Conservation (phyloP, 2,888 invertebrate species). For the Philopedon plagiatum region DNA sequence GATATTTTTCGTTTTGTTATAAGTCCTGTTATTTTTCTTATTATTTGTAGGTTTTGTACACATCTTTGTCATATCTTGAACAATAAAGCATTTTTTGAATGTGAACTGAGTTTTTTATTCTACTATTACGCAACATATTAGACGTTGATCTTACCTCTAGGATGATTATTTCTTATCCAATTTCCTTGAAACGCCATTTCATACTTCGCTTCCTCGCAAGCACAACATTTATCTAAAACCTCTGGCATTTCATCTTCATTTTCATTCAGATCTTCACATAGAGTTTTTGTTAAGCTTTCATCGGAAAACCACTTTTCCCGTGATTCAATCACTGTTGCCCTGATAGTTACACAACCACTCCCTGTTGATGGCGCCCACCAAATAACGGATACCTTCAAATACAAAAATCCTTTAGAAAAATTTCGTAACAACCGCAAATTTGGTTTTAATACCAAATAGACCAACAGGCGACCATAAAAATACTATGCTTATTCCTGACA, state of each 20-base stretch:
- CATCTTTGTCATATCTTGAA: no score
- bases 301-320: conserved; percentile 85
- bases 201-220: conserved; percentile 97
- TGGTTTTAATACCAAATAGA: no score
- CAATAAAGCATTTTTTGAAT: no score
- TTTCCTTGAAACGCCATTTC: conserved; percentile 91
- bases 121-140: no score
- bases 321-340: conserved; percentile 82
- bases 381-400: conserved; percentile 42
- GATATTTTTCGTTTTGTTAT: no score
- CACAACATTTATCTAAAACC: conserved; percentile 84
- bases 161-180: conserved; percentile 95
- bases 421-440: no score
- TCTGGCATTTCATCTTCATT: conserved; percentile 75
- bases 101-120: no score
- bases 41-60: no score
- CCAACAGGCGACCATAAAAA: no score
- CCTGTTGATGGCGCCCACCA: conserved; percentile 88
- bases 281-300: conserved; percentile 76
- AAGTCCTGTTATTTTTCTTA: no score
- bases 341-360: conserved; percentile 86
- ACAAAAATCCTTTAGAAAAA: background rate
- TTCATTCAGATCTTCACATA: conserved; percentile 78
- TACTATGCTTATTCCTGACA: no score
- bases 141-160: conserved; percentile 80